Conservation (phyloP, 2,113 vertebrate species). For the Dipodomys stephensi region DNA sequence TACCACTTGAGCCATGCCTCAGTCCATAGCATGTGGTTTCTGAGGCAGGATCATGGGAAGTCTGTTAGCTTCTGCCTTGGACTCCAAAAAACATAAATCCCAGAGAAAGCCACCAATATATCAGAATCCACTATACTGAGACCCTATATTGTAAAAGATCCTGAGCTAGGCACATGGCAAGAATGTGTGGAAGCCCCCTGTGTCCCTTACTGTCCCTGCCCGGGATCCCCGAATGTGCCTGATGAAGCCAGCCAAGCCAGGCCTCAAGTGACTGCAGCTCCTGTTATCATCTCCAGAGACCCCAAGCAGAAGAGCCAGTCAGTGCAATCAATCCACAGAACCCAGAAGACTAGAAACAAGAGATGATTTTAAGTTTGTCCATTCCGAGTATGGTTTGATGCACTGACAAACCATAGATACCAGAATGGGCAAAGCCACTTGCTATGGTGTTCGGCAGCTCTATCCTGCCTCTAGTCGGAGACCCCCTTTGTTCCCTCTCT, state of each 20-base stretch:
- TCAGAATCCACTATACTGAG: neutral
- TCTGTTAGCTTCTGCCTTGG: neutral
- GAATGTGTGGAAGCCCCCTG: neutral
- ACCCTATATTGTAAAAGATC: neutral
- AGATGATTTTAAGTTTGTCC: neutral
- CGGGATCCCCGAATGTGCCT: neutral
- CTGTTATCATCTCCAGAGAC: neutral
- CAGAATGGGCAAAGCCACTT: accelerated
- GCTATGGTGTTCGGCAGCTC: neutral
- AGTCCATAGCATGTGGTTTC: neutral
- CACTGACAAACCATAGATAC: neutral
- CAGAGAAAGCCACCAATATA: neutral
- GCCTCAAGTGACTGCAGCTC: neutral
- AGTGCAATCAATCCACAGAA: neutral
- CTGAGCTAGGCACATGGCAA: neutral
- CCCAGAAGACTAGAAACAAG: neutral
- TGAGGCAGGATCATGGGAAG: neutral
- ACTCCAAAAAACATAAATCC: neutral
- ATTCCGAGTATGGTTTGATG: neutral
- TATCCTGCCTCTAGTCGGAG: neutral
- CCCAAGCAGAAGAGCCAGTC: neutral
- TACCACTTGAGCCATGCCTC: too few relatives aligned
- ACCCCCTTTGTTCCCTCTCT: neutral
- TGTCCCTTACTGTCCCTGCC: neutral
- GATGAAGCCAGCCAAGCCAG: neutral